Base-by-base conservation (phyloP, 1,140 invertebrate genomes). In the Drusus annulatus region DNA sequence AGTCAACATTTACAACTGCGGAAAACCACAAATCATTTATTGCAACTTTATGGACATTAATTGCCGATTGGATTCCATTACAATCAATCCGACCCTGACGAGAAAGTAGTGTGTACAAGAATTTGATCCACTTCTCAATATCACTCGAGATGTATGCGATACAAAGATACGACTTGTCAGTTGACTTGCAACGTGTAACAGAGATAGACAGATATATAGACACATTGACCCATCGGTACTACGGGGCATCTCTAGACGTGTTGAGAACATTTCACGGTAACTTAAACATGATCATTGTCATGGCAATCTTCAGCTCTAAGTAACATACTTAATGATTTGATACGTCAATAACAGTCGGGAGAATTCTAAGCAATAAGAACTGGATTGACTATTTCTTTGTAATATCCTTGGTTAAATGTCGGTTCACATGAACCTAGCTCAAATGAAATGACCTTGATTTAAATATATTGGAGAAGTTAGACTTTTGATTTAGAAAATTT, bases 201-300 rank as follows among this genome's bases (percentile, higher is more conserved):
- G 54, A 19, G 54, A 21, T 21, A 17, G 21, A 17, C 17, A 19
- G 54, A 19, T 19, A 58, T 17, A 58, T 4, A 19, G n/a, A 58
- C 54, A 56, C n/a, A n/a, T n/a, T n/a, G n/a, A n/a, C n/a, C n/a
- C n/a, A n/a, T n/a, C n/a, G n/a, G n/a, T n/a, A n/a, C n/a, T n/a
- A n/a, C n/a, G n/a, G n/a, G n/a, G n/a, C 31, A 17, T 17, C 1
- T 17, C 7, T 17, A 13, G 54, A 21, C n/a, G 54, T 8, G 54
- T 17, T 19, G 54, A 58, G 54, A 58, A 58, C 54, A 19, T 58
- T 58, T 58, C 54, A 58, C 21, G 54, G 54, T 19, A 58, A 58
- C n/a, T 58, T 58, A 6, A 58, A 58, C 54, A 58, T 21, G 31
- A 4, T 36, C 31, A 36, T 7, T 58, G 54, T 58, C n/a, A 19